A percentile compares a stretch with the other conserved stretches of the same genome.
Evolutionary conservation across 2,888 invertebrate species (phyloP).

Genomic region (Campopleginae sp.): DNA sequence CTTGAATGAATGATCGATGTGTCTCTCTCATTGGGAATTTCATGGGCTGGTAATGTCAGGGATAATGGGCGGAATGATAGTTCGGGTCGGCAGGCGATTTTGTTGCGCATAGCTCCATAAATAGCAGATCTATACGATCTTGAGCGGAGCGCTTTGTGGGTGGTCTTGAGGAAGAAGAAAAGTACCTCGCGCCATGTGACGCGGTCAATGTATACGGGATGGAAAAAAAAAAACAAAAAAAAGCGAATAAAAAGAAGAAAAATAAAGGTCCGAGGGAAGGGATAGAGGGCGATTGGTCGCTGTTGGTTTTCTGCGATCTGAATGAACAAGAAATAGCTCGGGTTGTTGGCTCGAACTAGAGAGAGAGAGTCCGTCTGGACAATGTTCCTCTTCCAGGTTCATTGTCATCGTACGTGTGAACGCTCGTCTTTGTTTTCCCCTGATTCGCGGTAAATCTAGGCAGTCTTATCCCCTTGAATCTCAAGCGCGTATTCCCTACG

Average conservation of each 20-base stretch:
- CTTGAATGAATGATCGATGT: not conserved
- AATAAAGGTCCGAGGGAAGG: not conserved
- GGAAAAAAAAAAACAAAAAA: constrained; percentile 5
- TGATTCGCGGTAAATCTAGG: constrained; percentile 54
- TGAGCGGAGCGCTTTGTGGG: constrained; percentile 6
- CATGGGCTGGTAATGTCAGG: not conserved
- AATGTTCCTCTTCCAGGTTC: constrained; percentile 76
- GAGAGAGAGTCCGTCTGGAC: constrained; percentile 36
- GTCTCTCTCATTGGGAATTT: not conserved
- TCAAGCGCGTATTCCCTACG: constrained; percentile 73
- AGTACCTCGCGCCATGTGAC: not conserved
- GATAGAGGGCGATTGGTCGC: constrained; percentile 39
- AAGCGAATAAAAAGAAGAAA: too few relatives aligned
- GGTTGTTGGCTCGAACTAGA: constrained; percentile 22
- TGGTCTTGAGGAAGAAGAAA: constrained; percentile 30
- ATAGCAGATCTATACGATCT: not conserved
- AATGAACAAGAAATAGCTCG: constrained; percentile 59
- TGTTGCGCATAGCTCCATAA: not conserved
- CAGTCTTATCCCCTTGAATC: constrained; percentile 75
- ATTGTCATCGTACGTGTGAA: constrained; percentile 79
- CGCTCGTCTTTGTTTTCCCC: constrained; percentile 77
- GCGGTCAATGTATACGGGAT: not conserved
- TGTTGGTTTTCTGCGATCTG: constrained; percentile 44
- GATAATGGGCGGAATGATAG: not conserved
- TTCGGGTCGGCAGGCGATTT: not conserved